Percentiles rank a stretch among this genome's conserved stretches.
These are phyloP conservation scores for Falco concolor DNA, from an alignment of 2,797 vertebrate species.

Conservation along the genomic window DNA sequence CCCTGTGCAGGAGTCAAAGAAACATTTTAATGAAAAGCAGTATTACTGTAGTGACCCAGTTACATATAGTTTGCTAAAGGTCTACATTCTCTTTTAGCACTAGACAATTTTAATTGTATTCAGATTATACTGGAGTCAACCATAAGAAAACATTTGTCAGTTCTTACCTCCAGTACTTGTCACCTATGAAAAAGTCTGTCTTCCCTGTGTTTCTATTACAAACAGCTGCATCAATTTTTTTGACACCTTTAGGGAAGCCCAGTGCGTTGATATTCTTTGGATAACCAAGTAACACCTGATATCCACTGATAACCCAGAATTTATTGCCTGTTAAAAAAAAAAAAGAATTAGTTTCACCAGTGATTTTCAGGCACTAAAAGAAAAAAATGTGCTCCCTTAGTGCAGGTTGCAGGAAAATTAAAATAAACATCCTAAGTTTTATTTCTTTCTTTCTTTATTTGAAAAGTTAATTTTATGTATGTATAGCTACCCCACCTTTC, in stretches of 20 bases:
- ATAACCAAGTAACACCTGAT: constrained; percentile 70
- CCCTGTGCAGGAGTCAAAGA: neutral
- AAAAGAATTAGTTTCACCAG: neutral
- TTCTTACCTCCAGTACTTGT: constrained; percentile 82
- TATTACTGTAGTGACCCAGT: neutral
- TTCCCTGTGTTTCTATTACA: constrained; percentile 73
- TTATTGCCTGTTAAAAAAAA: constrained; percentile 62
- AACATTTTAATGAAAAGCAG: neutral
- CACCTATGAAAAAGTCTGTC: constrained; percentile 79
- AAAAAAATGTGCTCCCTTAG: neutral
- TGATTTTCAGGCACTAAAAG: neutral
- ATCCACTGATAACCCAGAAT: constrained; percentile 78
- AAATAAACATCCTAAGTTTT: neutral
- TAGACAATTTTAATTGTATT: neutral
- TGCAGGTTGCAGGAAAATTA: neutral
- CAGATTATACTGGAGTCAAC: neutral
- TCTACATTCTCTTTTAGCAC: neutral
- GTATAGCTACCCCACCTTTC: neutral
- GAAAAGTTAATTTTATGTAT: neutral
- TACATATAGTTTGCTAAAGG: neutral
- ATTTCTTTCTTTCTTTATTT: neutral
- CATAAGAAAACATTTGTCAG: neutral
- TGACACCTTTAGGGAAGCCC: constrained; percentile 76
- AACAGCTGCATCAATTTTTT: constrained; percentile 80
- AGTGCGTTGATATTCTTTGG: constrained; percentile 75